These are phyloP conservation scores for Mythimna pallens DNA, from an alignment of 2,888 invertebrate genomes.

Conservation along the genomic window DNA sequence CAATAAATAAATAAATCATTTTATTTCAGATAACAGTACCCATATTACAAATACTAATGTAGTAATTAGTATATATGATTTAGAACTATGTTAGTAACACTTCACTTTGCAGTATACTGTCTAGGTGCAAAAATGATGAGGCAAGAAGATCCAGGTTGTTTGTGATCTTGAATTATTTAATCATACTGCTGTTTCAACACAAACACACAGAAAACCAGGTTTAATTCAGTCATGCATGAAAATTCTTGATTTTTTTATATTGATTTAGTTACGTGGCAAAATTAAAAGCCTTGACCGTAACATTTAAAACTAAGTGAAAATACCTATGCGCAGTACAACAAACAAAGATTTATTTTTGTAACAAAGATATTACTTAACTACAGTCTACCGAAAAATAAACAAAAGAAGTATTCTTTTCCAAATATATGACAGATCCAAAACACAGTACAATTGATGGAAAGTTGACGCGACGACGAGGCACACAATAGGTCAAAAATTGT, in stretches of 20 bases:
- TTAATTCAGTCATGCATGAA: neutral
- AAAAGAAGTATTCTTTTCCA: constrained; percentile 64
- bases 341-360: constrained; percentile 28
- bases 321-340: constrained; percentile 16
- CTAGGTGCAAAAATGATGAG: too few relatives aligned
- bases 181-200: neutral
- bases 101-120: too few relatives aligned
- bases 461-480: constrained; percentile 71
- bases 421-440: constrained; percentile 69
- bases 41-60: too few relatives aligned
- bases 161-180: neutral
- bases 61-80: too few relatives aligned
- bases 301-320: neutral
- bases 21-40: too few relatives aligned
- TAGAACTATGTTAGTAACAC: too few relatives aligned
- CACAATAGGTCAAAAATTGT: constrained; percentile 79
- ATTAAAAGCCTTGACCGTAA: neutral
- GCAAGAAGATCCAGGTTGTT: too few relatives aligned
- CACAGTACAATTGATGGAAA: constrained; percentile 80
- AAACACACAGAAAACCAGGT: constrained; percentile 5
- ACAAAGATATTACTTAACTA: constrained; percentile 65
- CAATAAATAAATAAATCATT: too few relatives aligned
- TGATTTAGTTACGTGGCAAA: constrained; percentile 3
- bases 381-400: constrained; percentile 63
- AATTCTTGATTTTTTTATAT: neutral